A percentile compares a stretch with the other conserved stretches of the same genome.
Conservation (phyloP, 2,888 invertebrate genomes). For the Leucophenga maculata region DNA sequence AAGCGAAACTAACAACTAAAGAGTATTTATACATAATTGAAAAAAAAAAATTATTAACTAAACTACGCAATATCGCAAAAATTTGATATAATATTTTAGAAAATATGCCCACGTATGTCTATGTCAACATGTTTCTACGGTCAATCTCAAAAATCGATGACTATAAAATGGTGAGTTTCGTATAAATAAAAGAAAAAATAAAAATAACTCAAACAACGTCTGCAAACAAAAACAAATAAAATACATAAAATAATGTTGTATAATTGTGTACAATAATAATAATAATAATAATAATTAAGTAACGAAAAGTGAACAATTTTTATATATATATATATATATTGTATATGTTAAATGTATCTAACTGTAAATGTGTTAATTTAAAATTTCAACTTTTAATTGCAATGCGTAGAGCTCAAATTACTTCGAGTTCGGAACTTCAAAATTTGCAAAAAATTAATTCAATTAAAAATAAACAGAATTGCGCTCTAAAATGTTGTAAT, state of each 20-base stretch:
- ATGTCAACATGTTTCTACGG: slow-evolving; percentile 95
- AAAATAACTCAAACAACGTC: slow-evolving; percentile 18
- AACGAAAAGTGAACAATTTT: slow-evolving; percentile 7
- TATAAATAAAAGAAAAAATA: slow-evolving; percentile 27
- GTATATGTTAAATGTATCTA: slow-evolving; percentile 24
- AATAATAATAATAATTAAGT: slow-evolving; percentile 2
- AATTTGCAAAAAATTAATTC: neutral
- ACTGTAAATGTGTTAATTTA: slow-evolving; percentile 19
- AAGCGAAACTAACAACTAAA: neutral
- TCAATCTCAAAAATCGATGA: slow-evolving; percentile 99
- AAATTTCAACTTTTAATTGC: neutral
- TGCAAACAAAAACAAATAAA: slow-evolving; percentile 21
- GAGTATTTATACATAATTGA: too few species aligned
- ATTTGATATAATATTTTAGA: slow-evolving; percentile 74
- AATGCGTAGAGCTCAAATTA: neutral
- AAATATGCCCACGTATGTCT: slow-evolving; percentile 89
- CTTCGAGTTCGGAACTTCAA: neutral
- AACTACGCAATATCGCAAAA: slow-evolving; percentile 40
- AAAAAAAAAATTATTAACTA: slow-evolving; percentile 25
- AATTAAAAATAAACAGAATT: slow-evolving; percentile 6
- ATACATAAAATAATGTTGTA: neutral
- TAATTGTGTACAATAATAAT: too few species aligned
- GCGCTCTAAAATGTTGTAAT: neutral
- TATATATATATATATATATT: slow-evolving; percentile 23
- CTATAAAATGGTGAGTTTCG: slow-evolving; percentile 96